Evolutionary conservation across 2,888 invertebrate species (phyloP), one percentile per base, ranked within the genome.

Genomic region (Caenorhabditis angaria): DNA sequence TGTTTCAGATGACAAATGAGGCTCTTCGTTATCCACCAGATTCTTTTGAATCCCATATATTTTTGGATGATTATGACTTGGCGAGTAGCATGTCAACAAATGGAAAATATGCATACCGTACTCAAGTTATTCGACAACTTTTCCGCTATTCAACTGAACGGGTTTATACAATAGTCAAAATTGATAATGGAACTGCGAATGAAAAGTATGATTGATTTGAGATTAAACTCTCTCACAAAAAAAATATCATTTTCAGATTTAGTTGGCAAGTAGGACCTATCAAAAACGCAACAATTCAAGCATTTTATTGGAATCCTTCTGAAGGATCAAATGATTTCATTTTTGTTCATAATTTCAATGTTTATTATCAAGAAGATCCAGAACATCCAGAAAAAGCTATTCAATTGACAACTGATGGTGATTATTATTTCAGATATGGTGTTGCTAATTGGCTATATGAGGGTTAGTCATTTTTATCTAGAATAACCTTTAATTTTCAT

Each of bases 401-500:
- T 41, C 70, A 71, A 22, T 61, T 81, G 35, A 77, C 77, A 12
- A 57, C 68, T 10, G 69, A 73, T 56, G 81, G 79, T 27, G 56
- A 67, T 4, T 64, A 71, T 10, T 74, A 70, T 24, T 65, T 72
- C 12, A 58, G 76, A 65, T 79, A 79, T 63, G 81, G 81, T 29
- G 61, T 78, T 14, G 59, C 79, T 0, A 78, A 81, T 53, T 81
- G 81, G 81, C 63, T 81, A 4, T 79, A 81, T 61, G 81, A 81
- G 70, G 77, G 77, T 77, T 22, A n/a, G n/a, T n/a, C n/a, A n/a
- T n/a, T 1, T 32, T 22, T 2, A n/a, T 20, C 10, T 20, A 12
- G 10, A 20, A n/a, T 41, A 12, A 41, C 8, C 8, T 22, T 61
- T 41, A 22, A 60, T 27, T 18, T 20, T 51, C 18, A 22, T 51